Evolutionary conservation across 92 coral and sea anemone species (phyloP).

Genomic region (Zoanthus sansibaricus): DNA sequence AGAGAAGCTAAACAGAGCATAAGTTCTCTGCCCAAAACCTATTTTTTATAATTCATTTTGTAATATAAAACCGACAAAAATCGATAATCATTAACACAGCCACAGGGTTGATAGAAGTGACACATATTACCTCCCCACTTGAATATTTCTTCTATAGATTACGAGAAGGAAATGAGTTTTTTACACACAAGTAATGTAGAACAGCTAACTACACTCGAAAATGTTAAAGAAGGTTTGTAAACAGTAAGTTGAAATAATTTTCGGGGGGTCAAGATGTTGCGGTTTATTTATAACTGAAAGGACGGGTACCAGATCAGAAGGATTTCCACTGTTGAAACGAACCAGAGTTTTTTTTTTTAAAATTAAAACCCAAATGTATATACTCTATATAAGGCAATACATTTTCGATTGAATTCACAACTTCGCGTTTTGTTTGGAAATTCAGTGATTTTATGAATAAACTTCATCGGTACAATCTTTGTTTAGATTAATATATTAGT

Average conservation of each 20-base stretch:
- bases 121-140: background rate
- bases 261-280: background rate
- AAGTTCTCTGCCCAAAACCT: background rate
- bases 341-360: background rate
- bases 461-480: background rate
- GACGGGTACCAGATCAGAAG: background rate
- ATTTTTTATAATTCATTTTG: background rate
- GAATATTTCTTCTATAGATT: background rate
- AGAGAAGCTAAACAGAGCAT: background rate
- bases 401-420: background rate
- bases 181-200: background rate
- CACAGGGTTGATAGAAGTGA: background rate
- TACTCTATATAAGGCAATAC: background rate
- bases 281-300: background rate
- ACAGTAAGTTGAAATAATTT: background rate
- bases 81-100: background rate
- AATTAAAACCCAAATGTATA: background rate
- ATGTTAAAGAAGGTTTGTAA: background rate
- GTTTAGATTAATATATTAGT: conserved; percentile 6
- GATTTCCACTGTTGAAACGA: background rate
- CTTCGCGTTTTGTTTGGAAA: conserved; percentile 12
- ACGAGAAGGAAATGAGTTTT: background rate
- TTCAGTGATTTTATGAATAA: conserved; percentile 30
- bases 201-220: background rate
- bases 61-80: background rate